Conservation (phyloP, 1,140 invertebrate genomes). For the Meteorus sp. region DNA sequence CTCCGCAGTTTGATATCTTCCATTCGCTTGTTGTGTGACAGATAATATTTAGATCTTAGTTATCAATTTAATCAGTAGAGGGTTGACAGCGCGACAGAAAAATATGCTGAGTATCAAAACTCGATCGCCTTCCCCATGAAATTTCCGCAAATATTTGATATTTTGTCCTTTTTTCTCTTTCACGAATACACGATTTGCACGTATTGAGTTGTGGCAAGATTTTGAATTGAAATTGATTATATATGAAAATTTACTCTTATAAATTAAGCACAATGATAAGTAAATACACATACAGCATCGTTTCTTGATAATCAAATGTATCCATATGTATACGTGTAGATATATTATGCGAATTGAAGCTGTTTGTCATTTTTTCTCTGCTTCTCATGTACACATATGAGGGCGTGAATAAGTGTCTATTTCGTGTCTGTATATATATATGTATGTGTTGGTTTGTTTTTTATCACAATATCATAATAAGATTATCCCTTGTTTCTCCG, state of each 20-base stretch:
- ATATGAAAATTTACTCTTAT: constrained; percentile 2
- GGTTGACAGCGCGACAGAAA: too few species aligned
- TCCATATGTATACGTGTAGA: neutral
- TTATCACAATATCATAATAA: constrained; percentile 1
- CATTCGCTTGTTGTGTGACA: too few species aligned
- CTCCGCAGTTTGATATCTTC: neutral
- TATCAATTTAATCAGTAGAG: too few species aligned
- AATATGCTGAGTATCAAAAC: too few species aligned
- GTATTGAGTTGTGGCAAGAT: constrained; percentile 10
- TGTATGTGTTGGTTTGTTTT: neutral
- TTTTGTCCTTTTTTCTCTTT: constrained; percentile 5
- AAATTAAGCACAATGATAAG: constrained; percentile 10
- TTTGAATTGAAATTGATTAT: neutral
- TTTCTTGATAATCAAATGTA: neutral
- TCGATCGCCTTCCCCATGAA: too few species aligned
- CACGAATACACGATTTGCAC: constrained; percentile 27
- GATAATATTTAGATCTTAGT: too few species aligned
- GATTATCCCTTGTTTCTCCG: neutral
- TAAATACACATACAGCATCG: neutral
- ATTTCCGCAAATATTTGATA: too few species aligned
- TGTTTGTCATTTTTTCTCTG: neutral
- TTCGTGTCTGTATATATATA: neutral
- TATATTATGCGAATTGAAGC: neutral
- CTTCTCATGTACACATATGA: too few species aligned
- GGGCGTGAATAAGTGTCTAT: too few species aligned